A percentile compares a stretch with the other conserved stretches of the same genome.
Conservation (phyloP, 2,888 invertebrate species). For the Polylopha cassiicola region DNA sequence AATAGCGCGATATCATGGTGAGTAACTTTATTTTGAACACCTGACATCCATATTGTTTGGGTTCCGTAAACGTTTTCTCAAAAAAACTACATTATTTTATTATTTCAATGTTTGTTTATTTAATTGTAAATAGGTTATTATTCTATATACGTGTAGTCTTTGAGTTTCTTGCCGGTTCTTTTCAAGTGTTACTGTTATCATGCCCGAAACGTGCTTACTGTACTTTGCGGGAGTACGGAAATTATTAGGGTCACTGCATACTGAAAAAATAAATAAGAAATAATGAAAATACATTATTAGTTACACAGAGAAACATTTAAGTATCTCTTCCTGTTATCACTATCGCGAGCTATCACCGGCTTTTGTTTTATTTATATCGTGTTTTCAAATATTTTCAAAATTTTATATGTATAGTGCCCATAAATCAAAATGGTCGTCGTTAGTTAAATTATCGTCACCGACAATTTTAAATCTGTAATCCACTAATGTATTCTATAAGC, state of each 20-base stretch:
- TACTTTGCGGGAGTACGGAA: slow-evolving; percentile 15
- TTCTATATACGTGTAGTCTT: background rate
- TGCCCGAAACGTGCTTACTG: slow-evolving; percentile 6
- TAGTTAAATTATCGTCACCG: too few relatives aligned
- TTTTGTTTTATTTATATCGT: too few relatives aligned
- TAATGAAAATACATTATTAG: background rate
- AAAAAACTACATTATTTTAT: slow-evolving; percentile 30
- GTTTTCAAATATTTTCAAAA: too few relatives aligned
- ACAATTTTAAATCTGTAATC: too few relatives aligned
- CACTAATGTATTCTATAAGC: too few relatives aligned
- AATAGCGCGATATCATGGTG: slow-evolving; percentile 75
- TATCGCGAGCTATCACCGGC: background rate
- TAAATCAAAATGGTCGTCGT: too few relatives aligned
- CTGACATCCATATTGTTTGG: slow-evolving; percentile 67
- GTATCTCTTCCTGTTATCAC: background rate
- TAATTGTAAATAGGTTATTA: slow-evolving; percentile 10
- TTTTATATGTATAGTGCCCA: too few relatives aligned
- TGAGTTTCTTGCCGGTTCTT: slow-evolving; percentile 2
- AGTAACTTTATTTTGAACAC: slow-evolving; percentile 47
- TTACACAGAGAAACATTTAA: background rate
- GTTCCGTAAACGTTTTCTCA: slow-evolving; percentile 59
- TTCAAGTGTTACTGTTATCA: slow-evolving; percentile 1
- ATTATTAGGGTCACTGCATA: slow-evolving; percentile 16
- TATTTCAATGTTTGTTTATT: slow-evolving; percentile 23
- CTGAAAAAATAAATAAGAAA: background rate